Base-by-base conservation (phyloP, 1,140 invertebrate genomes). In the Mylabris phalerata region DNA sequence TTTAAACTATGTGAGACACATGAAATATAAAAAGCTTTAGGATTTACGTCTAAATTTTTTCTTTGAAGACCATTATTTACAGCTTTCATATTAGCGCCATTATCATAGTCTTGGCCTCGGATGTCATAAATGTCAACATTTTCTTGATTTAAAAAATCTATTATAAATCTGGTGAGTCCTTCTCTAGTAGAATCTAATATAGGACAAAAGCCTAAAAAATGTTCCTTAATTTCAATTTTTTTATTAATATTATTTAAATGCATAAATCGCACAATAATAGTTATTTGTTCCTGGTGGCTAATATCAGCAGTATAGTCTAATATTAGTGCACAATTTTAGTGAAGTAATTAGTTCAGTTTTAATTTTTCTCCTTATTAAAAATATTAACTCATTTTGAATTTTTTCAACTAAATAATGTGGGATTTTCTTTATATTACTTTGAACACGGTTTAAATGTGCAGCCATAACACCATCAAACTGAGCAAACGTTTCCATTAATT, bases 281-380 rank as follows among this genome's bases (percentile, higher is more conserved):
- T 57, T n/a, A 70, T 50, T 64, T 71, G 66, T 57, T 71, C 65
- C 39, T 47, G 45, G 27, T 68, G 59, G 50, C 62, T 66, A 72
- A 63, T 70, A 70, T 60, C 70, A 13, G 13, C 13, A 13, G 13
- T 13, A 13, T 1, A 13, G 13, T 13, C 13, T 13, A 13, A 13
- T 13, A 13, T 13, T 13, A 13, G 0, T 13, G 13, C 13, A 13
- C 13, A 13, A 13, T 13, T 13, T 13, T 13, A 13, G 13, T 13
- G 13, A 13, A 13, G 13, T 13, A 13, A 13, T 13, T 13, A 13
- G 0, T 13, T 13, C 13, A 13, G 13, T 13, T 13, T 13, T 13
- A 13, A 1, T 13, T 13, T 13, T n/a, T n/a, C n/a, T n/a, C n/a
- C 13, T 1, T 0, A 13, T 13, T 13, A 13, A 13, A 13, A 13